These are phyloP conservation scores for Athetis lepigone DNA, from an alignment of 2,888 invertebrate species.

Conservation along the genomic window DNA sequence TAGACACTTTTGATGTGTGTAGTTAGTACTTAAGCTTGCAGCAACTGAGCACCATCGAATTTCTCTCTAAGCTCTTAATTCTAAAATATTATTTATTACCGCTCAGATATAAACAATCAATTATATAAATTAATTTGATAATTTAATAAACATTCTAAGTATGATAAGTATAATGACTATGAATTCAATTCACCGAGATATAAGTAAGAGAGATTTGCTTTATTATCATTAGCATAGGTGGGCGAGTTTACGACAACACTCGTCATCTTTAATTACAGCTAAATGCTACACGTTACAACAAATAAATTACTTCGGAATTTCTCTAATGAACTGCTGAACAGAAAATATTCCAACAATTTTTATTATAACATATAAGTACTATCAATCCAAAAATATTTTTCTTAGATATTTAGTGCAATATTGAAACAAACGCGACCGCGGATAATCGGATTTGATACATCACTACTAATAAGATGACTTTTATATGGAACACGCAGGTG, in stretches of 20 bases:
- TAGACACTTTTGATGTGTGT: too few species aligned
- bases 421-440: slow-evolving; percentile 42
- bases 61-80: too few species aligned
- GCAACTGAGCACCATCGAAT: too few species aligned
- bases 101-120: too few species aligned
- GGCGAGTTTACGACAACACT: slow-evolving; percentile 21
- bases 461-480: slow-evolving; percentile 52
- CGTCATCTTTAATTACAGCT: slow-evolving; percentile 29
- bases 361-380: slow-evolving; percentile 45
- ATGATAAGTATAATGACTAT: too few species aligned
- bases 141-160: too few species aligned
- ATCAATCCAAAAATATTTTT: slow-evolving; percentile 42
- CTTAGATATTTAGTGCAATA: slow-evolving; percentile 26
- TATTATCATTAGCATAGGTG: slow-evolving; percentile 27
- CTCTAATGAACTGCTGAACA: slow-evolving; percentile 26
- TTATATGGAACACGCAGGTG: slow-evolving; percentile 29
- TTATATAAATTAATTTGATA: too few species aligned
- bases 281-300: slow-evolving; percentile 20
- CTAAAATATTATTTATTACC: too few species aligned
- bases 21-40: too few species aligned
- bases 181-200: slow-evolving; percentile 14
- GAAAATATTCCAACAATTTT: slow-evolving; percentile 25
- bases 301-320: slow-evolving; percentile 19
- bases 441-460: slow-evolving; percentile 56
- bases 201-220: slow-evolving; percentile 35